Evolutionary conservation across 2,888 invertebrate species (phyloP), one percentile per base, ranked within the genome.

Genomic region (Callimorpha dominula): DNA sequence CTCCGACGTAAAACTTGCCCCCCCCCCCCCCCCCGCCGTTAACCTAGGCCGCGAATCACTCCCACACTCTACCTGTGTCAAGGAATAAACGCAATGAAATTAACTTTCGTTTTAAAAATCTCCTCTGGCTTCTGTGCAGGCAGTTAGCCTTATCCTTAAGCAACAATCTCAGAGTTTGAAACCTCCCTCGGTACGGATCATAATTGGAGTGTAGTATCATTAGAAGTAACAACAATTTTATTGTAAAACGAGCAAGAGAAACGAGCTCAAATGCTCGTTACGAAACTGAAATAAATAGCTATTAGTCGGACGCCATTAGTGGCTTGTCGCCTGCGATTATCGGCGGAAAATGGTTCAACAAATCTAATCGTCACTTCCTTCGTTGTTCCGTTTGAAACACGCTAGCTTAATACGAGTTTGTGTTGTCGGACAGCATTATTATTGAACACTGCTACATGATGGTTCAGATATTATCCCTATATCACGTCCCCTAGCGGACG

Each of bases 361-460:
- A 91, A 88, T 86, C 82, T 90, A 91, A 90, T 87, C 88, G 89
- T 89, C 91, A 90, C 87, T 90, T 91, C 90, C 91, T 85, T 75
- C 76, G 81, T 78, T 86, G 84, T 90, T 91, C 90, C 91, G 89
- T 72, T 83, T 65, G 82, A 79, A 69, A 72, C 83, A 91, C 89
- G 90, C 89, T 76, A 89, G 43, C 74, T 71, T 76, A 76, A 76
- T 76, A 77, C 70, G 72, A 68, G 62, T 68, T 70, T 73, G 73
- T 71, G 73, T 67, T 65, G 57, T 68, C 54, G 60, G 74, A 81
- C 72, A 75, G 73, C 69, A 74, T 73, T 49, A 77, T 79, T 72
- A 73, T 65, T 52, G 42, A 63, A 54, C 64, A 50, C 54, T 70
- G 64, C 40, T 31, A 49, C 17, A 40, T 52, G 66, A 66, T 65